Conservation (phyloP, 1,140 invertebrate genomes). For the Oedothorax gibbosus region DNA sequence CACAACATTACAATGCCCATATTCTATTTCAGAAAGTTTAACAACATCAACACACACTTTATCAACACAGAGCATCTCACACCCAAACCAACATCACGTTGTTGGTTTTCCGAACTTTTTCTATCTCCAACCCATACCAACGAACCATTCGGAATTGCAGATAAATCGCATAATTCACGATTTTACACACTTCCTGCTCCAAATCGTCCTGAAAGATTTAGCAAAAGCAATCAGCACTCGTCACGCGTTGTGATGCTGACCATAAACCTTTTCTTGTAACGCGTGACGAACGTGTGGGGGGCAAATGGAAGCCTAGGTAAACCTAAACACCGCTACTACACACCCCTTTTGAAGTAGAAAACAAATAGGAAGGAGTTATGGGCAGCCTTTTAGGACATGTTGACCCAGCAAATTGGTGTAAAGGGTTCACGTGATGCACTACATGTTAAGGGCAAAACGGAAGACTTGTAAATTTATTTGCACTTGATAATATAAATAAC, state of each 20-base stretch:
- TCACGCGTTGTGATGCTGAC: conserved; percentile 44
- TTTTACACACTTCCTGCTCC: neutral
- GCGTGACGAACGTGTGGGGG: conserved; percentile 38
- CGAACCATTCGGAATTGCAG: conserved; percentile 22
- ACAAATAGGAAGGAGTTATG: conserved; percentile 24
- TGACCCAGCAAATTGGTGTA: conserved; percentile 20
- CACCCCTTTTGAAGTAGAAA: conserved; percentile 38
- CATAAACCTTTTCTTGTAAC: conserved; percentile 11
- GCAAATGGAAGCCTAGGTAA: conserved; percentile 27
- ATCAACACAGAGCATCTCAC: too few species aligned
- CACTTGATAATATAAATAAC: too few species aligned
- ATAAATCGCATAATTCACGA: neutral
- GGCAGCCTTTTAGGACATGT: conserved; percentile 33
- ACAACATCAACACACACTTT: too few species aligned
- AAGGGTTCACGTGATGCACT: neutral
- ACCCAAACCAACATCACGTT: too few species aligned
- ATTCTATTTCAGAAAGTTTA: too few species aligned
- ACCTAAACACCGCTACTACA: conserved; percentile 1
- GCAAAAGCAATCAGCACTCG: conserved; percentile 14
- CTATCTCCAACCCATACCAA: neutral
- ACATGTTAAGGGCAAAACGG: neutral
- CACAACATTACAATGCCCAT: too few species aligned
- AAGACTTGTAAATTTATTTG: too few species aligned
- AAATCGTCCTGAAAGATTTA: conserved; percentile 8
- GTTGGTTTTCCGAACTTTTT: too few species aligned